Conservation (phyloP, 2,888 invertebrate species). For the Xestia xanthographa region DNA sequence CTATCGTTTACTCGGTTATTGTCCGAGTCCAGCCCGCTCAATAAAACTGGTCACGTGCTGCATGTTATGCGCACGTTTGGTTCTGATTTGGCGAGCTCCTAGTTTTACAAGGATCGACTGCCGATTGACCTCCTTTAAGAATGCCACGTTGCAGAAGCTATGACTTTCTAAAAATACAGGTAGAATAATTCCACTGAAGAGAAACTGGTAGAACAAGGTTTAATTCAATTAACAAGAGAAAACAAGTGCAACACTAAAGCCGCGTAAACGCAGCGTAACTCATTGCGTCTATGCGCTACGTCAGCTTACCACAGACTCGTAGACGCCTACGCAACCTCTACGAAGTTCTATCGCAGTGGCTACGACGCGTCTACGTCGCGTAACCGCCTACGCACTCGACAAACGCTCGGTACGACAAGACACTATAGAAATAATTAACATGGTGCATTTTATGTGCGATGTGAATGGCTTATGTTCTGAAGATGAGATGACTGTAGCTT, state of each 20-base stretch:
- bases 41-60: conserved; percentile 52
- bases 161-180: background rate
- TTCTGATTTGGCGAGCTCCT: conserved; percentile 52
- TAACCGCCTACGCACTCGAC: conserved; percentile 5
- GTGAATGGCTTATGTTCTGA: conserved; percentile 38
- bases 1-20: conserved; percentile 25
- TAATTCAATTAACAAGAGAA: background rate
- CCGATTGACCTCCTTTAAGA: conserved; percentile 28
- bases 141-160: background rate
- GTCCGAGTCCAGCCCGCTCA: conserved; percentile 12
- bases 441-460: conserved; percentile 20
- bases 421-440: conserved; percentile 32
- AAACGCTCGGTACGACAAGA: conserved; percentile 2
- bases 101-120: conserved; percentile 28
- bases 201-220: background rate
- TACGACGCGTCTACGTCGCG: conserved; percentile 21
- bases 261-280: background rate
- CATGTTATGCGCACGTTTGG: conserved; percentile 45
- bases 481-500: conserved; percentile 42
- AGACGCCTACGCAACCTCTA: conserved; percentile 7
- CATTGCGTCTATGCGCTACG: background rate
- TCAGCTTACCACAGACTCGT: conserved; percentile 3
- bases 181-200: background rate
- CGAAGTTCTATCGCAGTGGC: background rate
- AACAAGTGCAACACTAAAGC: background rate